Evolutionary conservation across 2,113 vertebrate genomes (phyloP).

Genomic region (human (Homo sapiens)): GRCh38 chr11:38087001-38087500

Average conservation of each 20-base stretch:
- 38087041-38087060: not conserved
- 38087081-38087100: not conserved
- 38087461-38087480: conserved; percentile 53
- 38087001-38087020: not conserved
- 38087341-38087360: conserved; percentile 70
- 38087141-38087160: not conserved
- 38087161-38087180: conserved; percentile 7
- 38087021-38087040: not conserved
- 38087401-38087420: conserved; percentile 78
- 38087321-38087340: conserved; percentile 49
- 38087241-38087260: not conserved
- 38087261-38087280: conserved; percentile 32
- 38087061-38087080: not conserved
- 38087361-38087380: conserved; percentile 47
- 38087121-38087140: not conserved
- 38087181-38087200: conserved; percentile 25
- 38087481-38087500: conserved; percentile 67
- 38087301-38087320: not conserved
- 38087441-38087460: conserved; percentile 49
- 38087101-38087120: not conserved
- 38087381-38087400: conserved; percentile 69
- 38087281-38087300: conserved; percentile 50
- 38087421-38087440: conserved; percentile 78
- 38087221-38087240: conserved; percentile 27
- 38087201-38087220: not conserved